Evolutionary conservation across 2,797 vertebrate species (phyloP).

Genomic region (Coreius guichenoti): DNA sequence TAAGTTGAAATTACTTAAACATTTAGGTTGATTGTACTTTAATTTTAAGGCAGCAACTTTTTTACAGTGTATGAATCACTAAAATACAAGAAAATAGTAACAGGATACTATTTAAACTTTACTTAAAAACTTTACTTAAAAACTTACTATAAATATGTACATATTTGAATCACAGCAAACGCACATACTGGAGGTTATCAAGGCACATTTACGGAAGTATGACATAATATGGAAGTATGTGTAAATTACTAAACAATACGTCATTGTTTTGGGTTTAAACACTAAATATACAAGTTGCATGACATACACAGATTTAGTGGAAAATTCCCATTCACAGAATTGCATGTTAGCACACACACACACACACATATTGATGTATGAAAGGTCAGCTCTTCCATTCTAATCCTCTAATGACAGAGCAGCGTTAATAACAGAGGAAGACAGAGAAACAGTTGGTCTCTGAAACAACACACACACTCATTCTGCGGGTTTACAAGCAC

Average conservation of each 20-base stretch:
- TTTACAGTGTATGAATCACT: too few species aligned
- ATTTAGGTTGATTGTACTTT: too few species aligned
- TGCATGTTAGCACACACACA: constrained; percentile 35
- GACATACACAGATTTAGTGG: background rate
- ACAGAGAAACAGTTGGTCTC: constrained; percentile 69
- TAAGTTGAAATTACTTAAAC: too few species aligned
- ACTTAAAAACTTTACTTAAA: background rate
- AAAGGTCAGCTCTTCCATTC: constrained; percentile 68
- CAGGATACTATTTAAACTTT: background rate
- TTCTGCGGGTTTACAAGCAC: constrained; percentile 66
- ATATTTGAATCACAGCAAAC: background rate
- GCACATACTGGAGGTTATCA: background rate
- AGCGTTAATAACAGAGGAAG: constrained; percentile 82
- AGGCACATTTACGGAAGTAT: background rate
- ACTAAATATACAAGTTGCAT: background rate
- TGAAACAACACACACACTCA: constrained; percentile 61
- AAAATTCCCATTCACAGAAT: constrained; percentile 2
- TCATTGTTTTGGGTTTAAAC: constrained; percentile 17
- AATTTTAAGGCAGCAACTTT: too few species aligned
- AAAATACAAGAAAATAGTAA: too few species aligned
- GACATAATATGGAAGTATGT: background rate
- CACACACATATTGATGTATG: constrained; percentile 42
- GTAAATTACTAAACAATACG: background rate
- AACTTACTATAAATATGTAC: background rate
- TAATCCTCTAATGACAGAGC: constrained; percentile 84